Evolutionary conservation across 2,888 invertebrate genomes (phyloP), one percentile per base, ranked within the genome.

Genomic region (Drosophila neoperkinsi): DNA sequence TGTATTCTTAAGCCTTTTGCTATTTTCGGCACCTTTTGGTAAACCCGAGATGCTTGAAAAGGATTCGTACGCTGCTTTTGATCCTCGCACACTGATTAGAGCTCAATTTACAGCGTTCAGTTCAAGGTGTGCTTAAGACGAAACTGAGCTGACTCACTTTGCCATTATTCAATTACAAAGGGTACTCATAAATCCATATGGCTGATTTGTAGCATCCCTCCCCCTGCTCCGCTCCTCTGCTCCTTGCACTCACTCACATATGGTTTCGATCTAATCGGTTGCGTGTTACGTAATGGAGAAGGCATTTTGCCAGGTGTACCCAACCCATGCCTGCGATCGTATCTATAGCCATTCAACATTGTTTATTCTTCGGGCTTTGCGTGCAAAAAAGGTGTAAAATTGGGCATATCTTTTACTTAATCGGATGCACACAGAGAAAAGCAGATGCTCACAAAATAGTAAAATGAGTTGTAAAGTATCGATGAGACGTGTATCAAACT

Each of bases 21-120:
- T 84, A 80, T 74, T 87, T 79, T 85, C 88, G 91, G 88, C 88
- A 88, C 90, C 91, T 88, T 90, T 90, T 88, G 88, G 88, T 88
- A 74, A 90, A 88, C 81, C 75, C 76, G 88, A 88, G 90, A 60
- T 59, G 88, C 41, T 60, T 70, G 71, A 71, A 82, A 89, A 84
- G 76, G 78, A 77, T 79, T 75, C 74, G 34, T 43, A 36, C n/a
- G 57, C 61, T 71, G 52, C 65, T 49, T 58, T 67, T 73, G 87
- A 84, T 88, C 79, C 77, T 66, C 71, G 63, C 79, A 50, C 78
- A 67, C 77, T 87, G 86, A 90, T 87, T 90, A 87, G 77, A 89
- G 82, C 77, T 90, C 87, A 89, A 59, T 74, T 87, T 87, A 87
- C 87, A 84, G 31, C 71, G 65, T 25, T 46, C 46, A 16, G 50